phyloP scores from a whole-genome alignment of 2,797 vertebrate genomes.

The Myotis daubentonii region DNA sequence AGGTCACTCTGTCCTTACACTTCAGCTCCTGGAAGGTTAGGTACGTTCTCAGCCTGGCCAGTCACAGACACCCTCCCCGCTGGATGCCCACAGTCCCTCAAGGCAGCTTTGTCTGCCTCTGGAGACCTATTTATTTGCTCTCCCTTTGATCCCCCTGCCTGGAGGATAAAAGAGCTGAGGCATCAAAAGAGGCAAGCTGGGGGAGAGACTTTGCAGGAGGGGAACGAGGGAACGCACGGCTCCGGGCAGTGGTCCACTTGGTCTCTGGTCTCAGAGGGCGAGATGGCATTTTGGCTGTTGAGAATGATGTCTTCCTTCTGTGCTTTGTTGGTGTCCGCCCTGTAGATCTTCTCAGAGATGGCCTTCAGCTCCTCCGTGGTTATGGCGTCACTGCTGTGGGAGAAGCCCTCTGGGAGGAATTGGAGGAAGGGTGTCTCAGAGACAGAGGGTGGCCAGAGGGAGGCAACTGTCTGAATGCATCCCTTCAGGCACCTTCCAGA shows the following conservation, averaged over 20 bases:
- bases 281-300: conserved; percentile 82
- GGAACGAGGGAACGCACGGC: conserved; percentile 80
- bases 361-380: conserved; percentile 77
- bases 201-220: background rate
- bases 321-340: conserved; percentile 83
- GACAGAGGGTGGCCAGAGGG: background rate
- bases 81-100: background rate
- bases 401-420: conserved; percentile 79
- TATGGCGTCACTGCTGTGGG: conserved; percentile 73
- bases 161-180: background rate
- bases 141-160: background rate
- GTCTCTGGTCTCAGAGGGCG: background rate
- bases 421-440: background rate
- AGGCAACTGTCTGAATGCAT: background rate
- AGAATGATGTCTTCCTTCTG: conserved; percentile 79
- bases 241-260: conserved; percentile 77
- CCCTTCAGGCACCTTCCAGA: background rate
- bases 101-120: background rate
- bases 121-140: background rate
- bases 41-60: background rate
- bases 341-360: conserved; percentile 84
- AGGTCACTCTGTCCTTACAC: background rate
- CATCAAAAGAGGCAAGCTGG: background rate
- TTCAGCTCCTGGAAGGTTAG: background rate
- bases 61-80: background rate